These are phyloP conservation scores for Leptopterna dolabrata DNA, from an alignment of 2,888 invertebrate genomes.

Conservation along the genomic window DNA sequence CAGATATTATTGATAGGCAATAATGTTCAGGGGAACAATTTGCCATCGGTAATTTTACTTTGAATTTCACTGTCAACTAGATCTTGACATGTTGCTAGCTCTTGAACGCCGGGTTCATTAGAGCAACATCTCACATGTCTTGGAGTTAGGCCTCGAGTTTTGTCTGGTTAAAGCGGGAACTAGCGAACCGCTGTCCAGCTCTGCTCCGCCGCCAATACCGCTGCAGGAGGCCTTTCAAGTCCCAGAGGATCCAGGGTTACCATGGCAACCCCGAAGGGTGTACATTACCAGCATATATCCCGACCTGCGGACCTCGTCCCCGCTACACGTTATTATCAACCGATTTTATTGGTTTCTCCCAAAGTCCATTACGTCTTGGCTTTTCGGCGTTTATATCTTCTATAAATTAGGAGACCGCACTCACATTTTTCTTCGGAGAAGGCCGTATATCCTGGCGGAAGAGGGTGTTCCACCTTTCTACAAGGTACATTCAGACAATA, in stretches of 20 bases:
- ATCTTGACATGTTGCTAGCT: too few relatives aligned
- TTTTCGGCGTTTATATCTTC: background rate
- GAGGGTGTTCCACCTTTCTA: background rate
- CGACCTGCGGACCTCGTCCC: background rate
- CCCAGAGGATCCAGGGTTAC: background rate
- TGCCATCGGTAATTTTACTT: too few relatives aligned
- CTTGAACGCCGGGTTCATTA: too few relatives aligned
- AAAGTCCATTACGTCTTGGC: conserved; percentile 25
- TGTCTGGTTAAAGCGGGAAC: background rate
- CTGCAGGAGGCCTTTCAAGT: conserved; percentile 1
- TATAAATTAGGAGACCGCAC: conserved; percentile 23
- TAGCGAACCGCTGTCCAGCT: background rate
- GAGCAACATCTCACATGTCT: too few relatives aligned
- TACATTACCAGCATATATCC: conserved; percentile 30
- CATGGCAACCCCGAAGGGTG: conserved; percentile 34
- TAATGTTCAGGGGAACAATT: too few relatives aligned
- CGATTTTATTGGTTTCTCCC: conserved; percentile 40
- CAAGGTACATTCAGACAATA: background rate
- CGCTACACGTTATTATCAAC: conserved; percentile 34
- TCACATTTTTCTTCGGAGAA: background rate
- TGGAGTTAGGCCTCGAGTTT: background rate
- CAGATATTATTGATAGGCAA: too few relatives aligned
- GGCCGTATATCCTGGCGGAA: background rate
- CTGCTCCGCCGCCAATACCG: conserved; percentile 14
- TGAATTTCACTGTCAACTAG: too few relatives aligned